phyloP scores from a whole-genome alignment of 1,140 invertebrate species.

The Drusus annulatus region DNA sequence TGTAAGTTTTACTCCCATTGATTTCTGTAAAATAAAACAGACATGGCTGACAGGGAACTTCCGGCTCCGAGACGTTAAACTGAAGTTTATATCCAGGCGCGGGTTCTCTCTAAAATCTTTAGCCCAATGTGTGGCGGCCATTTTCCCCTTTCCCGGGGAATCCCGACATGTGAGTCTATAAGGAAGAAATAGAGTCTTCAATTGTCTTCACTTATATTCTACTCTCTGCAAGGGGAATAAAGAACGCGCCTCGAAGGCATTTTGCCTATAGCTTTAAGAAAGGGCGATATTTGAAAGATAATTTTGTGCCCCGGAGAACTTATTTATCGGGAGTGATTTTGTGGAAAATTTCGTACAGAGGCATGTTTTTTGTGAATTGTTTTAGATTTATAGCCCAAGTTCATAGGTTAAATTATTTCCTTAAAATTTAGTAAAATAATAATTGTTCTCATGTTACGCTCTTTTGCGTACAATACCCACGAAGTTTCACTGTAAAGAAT shows the following conservation, averaged over 20 bases:
- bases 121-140: neutral
- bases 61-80: conserved; percentile 16
- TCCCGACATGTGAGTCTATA: conserved; percentile 17
- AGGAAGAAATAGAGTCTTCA: conserved; percentile 14
- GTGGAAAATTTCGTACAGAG: too few species aligned
- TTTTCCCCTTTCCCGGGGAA: neutral
- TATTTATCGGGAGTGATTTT: too few species aligned
- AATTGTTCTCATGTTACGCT: too few species aligned
- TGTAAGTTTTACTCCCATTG: conserved; percentile 5
- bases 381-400: too few species aligned
- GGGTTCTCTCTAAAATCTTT: neutral
- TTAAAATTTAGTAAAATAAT: too few species aligned
- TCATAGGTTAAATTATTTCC: too few species aligned
- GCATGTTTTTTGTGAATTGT: too few species aligned
- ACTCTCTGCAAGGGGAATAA: neutral
- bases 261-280: neutral
- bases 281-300: too few species aligned
- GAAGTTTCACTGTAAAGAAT: too few species aligned
- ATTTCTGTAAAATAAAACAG: conserved; percentile 5
- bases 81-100: neutral
- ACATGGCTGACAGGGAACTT: conserved; percentile 6
- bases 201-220: conserved; percentile 6
- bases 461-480: too few species aligned
- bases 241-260: neutral
- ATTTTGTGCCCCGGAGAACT: too few species aligned